A percentile compares a stretch with the other conserved stretches of the same genome.
These are phyloP conservation scores for Sericinus montela DNA, from an alignment of 2,888 invertebrate species.

Conservation along the genomic window DNA sequence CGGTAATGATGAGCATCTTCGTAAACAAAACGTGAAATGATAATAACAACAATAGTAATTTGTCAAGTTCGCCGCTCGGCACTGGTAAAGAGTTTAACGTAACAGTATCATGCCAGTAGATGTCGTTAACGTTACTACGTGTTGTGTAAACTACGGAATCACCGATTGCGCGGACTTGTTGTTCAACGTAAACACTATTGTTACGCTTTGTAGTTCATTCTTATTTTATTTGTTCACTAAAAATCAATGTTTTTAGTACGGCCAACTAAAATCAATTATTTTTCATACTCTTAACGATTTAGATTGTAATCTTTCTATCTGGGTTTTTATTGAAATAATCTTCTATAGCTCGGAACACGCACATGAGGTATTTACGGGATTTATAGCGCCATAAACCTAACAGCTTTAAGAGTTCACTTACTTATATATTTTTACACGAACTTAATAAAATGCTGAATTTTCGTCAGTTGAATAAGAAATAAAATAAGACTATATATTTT, in stretches of 20 bases:
- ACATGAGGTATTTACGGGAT: conserved; percentile 9
- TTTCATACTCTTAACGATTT: not conserved
- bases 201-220: not conserved
- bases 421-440: no score
- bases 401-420: no score
- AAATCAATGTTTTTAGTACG: not conserved
- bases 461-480: no score
- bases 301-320: conserved; percentile 1
- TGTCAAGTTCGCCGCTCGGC: no score
- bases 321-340: conserved; percentile 1
- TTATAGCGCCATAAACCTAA: conserved; percentile 9
- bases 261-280: not conserved
- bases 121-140: not conserved
- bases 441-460: no score
- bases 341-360: not conserved
- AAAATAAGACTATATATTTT: no score
- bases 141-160: not conserved
- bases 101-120: conserved; percentile 1
- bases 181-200: conserved; percentile 4
- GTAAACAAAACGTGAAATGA: no score
- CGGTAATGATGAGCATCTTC: no score
- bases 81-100: conserved; percentile 9
- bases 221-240: not conserved
- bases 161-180: not conserved
- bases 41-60: no score